Base-by-base conservation (phyloP, 1,140 invertebrate species). In the Cydia strobilella region DNA sequence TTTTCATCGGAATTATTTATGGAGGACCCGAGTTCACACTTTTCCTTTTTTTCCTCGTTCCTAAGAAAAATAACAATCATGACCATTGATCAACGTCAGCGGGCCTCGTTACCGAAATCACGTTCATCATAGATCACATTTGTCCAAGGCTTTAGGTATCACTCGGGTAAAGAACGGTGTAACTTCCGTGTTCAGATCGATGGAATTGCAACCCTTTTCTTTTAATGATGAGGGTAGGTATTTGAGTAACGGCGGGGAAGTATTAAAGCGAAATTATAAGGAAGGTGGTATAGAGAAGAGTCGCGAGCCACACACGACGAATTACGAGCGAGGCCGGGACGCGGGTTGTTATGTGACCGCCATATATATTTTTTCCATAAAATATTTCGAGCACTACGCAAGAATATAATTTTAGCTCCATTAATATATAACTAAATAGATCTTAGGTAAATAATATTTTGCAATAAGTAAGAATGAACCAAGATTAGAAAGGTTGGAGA, bases 111-210 rank as follows among this genome's bases (percentile, higher is more conserved):
- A 90, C 89, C 85, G 72, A 92, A 90, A 89, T 90, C 89, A 88
- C 86, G 88, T 87, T 89, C 87, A 90, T 92, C 89, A 89, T 90
- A 90, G 84, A 92, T 92, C 90, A 90, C 88, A 88, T 89, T 91
- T 86, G 87, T 89, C 88, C 89, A 86, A 92, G 88, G 87, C 85
- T 87, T 87, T 88, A 85, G 76, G 75, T 82, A 76, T 65, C 23
- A 54, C 48, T 72, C 54, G 35, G n/a, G 51, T 45, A 13, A 7
- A 27, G 31, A 79, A 77, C 72, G 72, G 39, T 31, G 13, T 72
- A 77, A 12, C 23, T 48, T 27, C 65, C 7, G 18, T 2, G 9
- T 66, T 31, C 2, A 20, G 48, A 27, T 7, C 48, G 74, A 63
- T 39, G 9, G 65, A 82, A 66, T 75, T 25, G 78, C 7, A 62